These are phyloP conservation scores for Rhodinocichla rosea DNA, from an alignment of 2,113 vertebrate genomes.

Conservation along the genomic window DNA sequence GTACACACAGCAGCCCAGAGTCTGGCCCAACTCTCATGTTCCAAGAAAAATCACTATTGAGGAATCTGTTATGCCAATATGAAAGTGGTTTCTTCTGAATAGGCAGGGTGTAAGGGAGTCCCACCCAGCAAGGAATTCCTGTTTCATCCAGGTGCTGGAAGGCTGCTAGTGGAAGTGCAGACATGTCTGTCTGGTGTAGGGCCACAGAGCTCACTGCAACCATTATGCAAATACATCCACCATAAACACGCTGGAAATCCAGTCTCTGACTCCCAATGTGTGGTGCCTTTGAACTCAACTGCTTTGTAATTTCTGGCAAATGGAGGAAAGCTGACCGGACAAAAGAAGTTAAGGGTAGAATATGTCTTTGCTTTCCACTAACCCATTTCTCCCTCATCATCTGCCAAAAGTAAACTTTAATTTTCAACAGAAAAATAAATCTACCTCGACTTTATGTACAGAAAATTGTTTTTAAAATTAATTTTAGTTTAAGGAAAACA, in stretches of 20 bases:
- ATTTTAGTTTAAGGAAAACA: background rate
- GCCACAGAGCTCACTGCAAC: background rate
- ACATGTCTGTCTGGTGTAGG: background rate
- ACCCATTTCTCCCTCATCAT: background rate
- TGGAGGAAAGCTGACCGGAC: background rate
- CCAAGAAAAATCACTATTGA: background rate
- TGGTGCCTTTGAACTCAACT: background rate
- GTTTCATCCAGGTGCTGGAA: background rate
- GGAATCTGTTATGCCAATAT: background rate
- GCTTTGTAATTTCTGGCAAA: slow-evolving; percentile 36
- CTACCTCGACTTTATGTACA: background rate
- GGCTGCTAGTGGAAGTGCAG: background rate
- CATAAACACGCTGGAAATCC: background rate
- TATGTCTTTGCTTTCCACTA: slow-evolving; percentile 2
- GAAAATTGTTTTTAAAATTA: background rate
- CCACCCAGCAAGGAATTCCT: background rate
- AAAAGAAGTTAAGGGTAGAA: background rate
- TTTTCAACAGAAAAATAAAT: slow-evolving; percentile 42
- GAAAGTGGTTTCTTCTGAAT: background rate
- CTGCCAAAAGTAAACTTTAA: slow-evolving; percentile 30
- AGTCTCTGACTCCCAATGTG: background rate
- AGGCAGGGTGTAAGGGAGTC: background rate
- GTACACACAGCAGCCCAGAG: accelerated
- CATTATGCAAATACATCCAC: background rate
- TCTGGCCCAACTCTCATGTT: accelerated